Base-by-base conservation (phyloP, 1,140 invertebrate genomes). In the Trigoniulus corallinus region DNA sequence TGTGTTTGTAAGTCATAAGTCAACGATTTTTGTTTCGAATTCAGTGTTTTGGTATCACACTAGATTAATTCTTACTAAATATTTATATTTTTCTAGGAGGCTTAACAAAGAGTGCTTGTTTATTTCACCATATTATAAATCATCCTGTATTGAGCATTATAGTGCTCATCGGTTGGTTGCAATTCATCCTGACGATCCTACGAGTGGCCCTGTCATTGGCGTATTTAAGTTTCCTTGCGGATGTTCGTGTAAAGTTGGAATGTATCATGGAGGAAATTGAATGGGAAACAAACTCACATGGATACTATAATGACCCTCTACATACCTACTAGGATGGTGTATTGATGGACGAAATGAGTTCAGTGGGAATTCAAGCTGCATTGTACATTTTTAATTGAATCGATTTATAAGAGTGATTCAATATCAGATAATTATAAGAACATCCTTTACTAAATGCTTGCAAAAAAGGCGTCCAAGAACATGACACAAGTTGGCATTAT, bases 221-320 rank as follows among this genome's bases (percentile, higher is more conserved):
- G 59, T 68, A 1, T 68, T 71, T 54, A 63, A 66, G 51, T 64
- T 71, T 27, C 68, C 68, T 18, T 63, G 63, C 4, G 65, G 66
- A 10, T 70, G 68, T 47, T 63, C 66, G 2, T 70, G 68, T 46
- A 64, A 66, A 41, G 65, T 70, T 7, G 65, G 43, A 44, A 25
- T 53, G 29, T 4, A 23, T 53, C 18, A 45, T 53, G 54, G 51
- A 24, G 7, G 24, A 44, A 21, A 44, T 10, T 44, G 12, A 44
- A n/a, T n/a, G n/a, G n/a, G n/a, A n/a, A n/a, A n/a, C n/a, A n/a
- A n/a, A n/a, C n/a, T n/a, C n/a, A n/a, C n/a, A n/a, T n/a, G n/a
- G n/a, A n/a, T n/a, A n/a, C n/a, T n/a, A n/a, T n/a, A n/a, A n/a
- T n/a, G n/a, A n/a, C n/a, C n/a, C n/a, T n/a, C n/a, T n/a, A n/a